A percentile compares a stretch with the other conserved stretches of the same genome.
These are phyloP conservation scores for Datnioides undecimradiatus DNA, from an alignment of 2,113 vertebrate genomes.

Conservation along the genomic window DNA sequence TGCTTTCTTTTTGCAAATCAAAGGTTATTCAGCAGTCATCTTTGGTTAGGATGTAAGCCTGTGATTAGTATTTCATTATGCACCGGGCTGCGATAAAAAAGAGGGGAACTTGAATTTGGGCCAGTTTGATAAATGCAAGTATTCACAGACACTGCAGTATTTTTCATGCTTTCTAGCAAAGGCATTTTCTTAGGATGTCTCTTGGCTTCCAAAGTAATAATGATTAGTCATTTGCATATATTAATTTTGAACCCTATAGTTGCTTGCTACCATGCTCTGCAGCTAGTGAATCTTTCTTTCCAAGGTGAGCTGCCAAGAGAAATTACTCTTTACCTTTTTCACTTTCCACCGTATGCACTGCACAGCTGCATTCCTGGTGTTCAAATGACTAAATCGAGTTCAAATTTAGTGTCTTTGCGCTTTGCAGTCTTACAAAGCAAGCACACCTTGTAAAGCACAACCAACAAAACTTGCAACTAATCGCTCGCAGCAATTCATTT, in stretches of 20 bases:
- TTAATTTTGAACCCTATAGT: background rate
- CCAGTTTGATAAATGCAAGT: background rate
- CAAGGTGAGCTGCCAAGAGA: background rate
- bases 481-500: background rate
- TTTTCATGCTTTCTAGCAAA: conserved; percentile 1
- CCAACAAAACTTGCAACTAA: background rate
- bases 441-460: background rate
- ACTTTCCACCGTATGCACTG: background rate
- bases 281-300: background rate
- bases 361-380: background rate
- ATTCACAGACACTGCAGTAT: background rate
- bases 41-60: background rate
- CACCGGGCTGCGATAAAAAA: background rate
- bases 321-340: background rate
- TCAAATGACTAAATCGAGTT: background rate
- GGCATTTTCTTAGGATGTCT: background rate
- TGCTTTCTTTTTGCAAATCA: background rate
- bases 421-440: background rate
- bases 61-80: background rate
- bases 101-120: background rate
- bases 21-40: conserved; percentile 5
- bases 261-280: background rate
- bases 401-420: background rate
- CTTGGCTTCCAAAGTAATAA: background rate
- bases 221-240: background rate